Conservation (phyloP, 2,888 invertebrate genomes). For the Hyles lineata region DNA sequence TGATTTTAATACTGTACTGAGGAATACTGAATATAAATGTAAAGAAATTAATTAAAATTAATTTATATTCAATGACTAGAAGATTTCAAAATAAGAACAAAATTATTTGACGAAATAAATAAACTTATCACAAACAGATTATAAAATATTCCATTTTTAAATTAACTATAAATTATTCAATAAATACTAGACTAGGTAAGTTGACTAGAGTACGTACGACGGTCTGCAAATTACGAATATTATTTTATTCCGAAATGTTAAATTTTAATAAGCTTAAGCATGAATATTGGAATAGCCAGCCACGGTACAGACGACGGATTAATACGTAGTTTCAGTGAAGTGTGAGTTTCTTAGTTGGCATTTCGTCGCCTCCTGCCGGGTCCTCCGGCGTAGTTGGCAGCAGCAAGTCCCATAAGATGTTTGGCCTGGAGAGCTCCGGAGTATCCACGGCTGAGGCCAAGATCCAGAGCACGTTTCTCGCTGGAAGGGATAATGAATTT, state of each 20-base stretch:
- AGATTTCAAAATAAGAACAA: background rate
- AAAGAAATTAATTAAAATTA: background rate
- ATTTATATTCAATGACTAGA: background rate
- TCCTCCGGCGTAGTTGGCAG: constrained; percentile 95
- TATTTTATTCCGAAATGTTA: background rate
- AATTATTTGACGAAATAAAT: background rate
- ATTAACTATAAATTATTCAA: background rate
- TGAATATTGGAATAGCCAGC: constrained; percentile 28
- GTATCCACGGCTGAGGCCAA: constrained; percentile 94
- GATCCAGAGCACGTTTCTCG: constrained; percentile 93
- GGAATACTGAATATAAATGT: constrained; percentile 16
- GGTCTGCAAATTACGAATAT: background rate
- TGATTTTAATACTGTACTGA: constrained; percentile 17
- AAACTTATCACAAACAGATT: background rate
- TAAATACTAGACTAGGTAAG: constrained; percentile 12
- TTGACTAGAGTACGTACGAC: constrained; percentile 9
- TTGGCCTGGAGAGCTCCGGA: constrained; percentile 96
- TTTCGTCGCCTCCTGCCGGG: constrained; percentile 94
- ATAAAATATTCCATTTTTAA: background rate
- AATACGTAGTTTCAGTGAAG: background rate
- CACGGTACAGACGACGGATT: constrained; percentile 21
- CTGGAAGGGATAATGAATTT: constrained; percentile 70
- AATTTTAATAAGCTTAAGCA: constrained; percentile 22
- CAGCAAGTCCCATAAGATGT: constrained; percentile 95
- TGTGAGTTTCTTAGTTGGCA: constrained; percentile 56